phyloP scores from a whole-genome alignment of 2,113 vertebrate genomes.

The Chaetodon auriga region DNA sequence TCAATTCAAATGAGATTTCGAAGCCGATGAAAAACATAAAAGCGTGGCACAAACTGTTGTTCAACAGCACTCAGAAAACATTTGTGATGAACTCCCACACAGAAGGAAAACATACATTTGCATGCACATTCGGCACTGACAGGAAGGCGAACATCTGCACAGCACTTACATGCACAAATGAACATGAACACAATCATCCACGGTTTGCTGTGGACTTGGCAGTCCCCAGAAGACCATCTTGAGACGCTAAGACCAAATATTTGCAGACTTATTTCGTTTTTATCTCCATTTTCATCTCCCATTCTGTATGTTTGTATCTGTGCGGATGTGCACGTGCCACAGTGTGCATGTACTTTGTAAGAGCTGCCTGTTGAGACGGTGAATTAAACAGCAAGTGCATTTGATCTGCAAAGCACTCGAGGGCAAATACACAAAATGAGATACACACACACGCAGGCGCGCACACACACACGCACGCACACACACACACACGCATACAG shows the following conservation, averaged over 20 bases:
- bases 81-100: slow-evolving; percentile 35
- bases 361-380: slow-evolving; percentile 80
- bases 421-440: slow-evolving; percentile 72
- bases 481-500: slow-evolving; percentile 58
- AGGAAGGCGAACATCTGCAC: slow-evolving; percentile 55
- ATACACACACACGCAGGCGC: slow-evolving; percentile 22
- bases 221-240: slow-evolving; percentile 48
- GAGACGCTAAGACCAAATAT: slow-evolving; percentile 63
- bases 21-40: slow-evolving; percentile 7
- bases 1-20: neutral
- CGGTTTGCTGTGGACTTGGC: slow-evolving; percentile 49
- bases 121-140: slow-evolving; percentile 26
- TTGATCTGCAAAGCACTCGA: slow-evolving; percentile 81
- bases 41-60: slow-evolving; percentile 10
- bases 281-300: slow-evolving; percentile 70
- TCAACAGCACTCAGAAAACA: slow-evolving; percentile 26
- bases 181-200: slow-evolving; percentile 50
- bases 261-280: slow-evolving; percentile 64
- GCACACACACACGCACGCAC: slow-evolving; percentile 30
- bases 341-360: slow-evolving; percentile 68
- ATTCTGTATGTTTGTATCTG: slow-evolving; percentile 61
- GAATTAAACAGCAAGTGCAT: slow-evolving; percentile 84
- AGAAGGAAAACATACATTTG: slow-evolving; percentile 47
- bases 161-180: slow-evolving; percentile 54
- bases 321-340: slow-evolving; percentile 55